Conservation (phyloP, 2,797 vertebrate species). For the Balearica regulorum region DNA sequence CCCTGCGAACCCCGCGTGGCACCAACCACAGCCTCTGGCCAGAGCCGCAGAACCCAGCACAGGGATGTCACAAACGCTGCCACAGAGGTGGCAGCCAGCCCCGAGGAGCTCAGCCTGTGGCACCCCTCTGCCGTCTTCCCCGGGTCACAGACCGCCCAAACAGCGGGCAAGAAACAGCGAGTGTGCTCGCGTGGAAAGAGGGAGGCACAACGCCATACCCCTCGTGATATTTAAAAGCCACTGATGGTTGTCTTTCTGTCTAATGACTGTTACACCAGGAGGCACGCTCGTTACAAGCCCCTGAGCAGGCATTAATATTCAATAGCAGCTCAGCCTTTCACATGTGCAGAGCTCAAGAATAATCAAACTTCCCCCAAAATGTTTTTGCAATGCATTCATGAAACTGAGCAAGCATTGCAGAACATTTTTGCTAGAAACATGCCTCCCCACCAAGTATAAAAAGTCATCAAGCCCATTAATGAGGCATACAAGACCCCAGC, state of each 20-base stretch:
- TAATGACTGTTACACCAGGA: not conserved
- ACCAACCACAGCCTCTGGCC: fast-evolving
- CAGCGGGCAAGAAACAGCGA: fast-evolving
- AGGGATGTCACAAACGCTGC: fast-evolving
- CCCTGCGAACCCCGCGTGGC: fast-evolving
- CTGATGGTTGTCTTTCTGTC: not conserved
- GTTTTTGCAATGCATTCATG: not conserved
- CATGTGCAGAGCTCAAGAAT: not conserved
- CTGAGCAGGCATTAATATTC: not conserved
- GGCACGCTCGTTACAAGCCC: not conserved
- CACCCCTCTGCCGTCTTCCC: not conserved
- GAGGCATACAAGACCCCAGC: not conserved
- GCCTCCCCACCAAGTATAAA: not conserved
- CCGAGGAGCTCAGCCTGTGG: fast-evolving
- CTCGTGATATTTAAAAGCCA: not conserved
- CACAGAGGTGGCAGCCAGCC: not conserved
- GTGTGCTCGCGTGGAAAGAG: fast-evolving
- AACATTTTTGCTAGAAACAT: not conserved
- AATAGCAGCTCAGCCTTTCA: not conserved
- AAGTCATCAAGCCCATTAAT: not conserved
- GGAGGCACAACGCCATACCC: not conserved
- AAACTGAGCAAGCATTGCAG: not conserved
- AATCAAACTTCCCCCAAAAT: not conserved
- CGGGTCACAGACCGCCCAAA: fast-evolving
- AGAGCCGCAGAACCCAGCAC: not conserved